These are phyloP conservation scores for Apotomis capreana DNA, from an alignment of 2,888 invertebrate species.

Conservation along the genomic window DNA sequence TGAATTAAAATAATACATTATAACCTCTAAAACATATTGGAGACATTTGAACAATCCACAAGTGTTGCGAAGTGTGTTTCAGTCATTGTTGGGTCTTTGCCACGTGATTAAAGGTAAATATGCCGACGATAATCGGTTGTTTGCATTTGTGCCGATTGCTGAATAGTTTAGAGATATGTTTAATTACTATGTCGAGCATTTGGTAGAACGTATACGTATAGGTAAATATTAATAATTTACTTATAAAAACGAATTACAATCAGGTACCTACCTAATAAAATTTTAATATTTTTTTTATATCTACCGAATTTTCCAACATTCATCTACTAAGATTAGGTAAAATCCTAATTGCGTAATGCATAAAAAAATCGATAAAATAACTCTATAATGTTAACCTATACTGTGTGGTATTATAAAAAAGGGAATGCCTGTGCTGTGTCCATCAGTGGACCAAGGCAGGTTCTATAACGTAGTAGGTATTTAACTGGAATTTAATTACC, in stretches of 20 bases:
- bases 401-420: too few species aligned
- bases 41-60: constrained; percentile 17
- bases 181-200: background rate
- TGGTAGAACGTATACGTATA: background rate
- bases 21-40: constrained; percentile 22
- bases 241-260: background rate
- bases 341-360: too few species aligned
- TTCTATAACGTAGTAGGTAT: too few species aligned
- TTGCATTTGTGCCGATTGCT: constrained; percentile 20
- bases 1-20: constrained; percentile 30
- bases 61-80: constrained; percentile 35
- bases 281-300: too few species aligned
- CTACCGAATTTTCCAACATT: too few species aligned
- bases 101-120: constrained; percentile 47
- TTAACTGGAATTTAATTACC: too few species aligned
- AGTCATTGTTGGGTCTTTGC: constrained; percentile 16
- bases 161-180: constrained; percentile 14
- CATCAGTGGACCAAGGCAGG: too few species aligned
- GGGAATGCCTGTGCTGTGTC: too few species aligned
- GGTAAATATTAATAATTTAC: background rate
- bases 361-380: too few species aligned
- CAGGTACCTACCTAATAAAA: too few species aligned
- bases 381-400: too few species aligned
- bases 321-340: too few species aligned
- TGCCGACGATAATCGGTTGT: constrained; percentile 36